phyloP scores from a whole-genome alignment of 2,888 invertebrate genomes.

The Eretmocerus hayati region DNA sequence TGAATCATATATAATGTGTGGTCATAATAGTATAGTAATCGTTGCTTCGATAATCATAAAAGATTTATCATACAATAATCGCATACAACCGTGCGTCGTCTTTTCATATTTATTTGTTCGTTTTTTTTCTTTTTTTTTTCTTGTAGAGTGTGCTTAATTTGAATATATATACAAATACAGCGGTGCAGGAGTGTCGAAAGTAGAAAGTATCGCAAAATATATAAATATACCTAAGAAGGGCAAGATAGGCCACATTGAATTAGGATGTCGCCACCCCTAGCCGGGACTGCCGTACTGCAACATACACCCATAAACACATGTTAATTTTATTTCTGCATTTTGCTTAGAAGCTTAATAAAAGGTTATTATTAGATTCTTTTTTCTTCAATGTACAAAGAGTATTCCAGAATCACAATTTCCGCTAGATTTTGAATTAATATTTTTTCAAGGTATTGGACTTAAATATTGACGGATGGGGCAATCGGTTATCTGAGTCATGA shows the following conservation, averaged over 20 bases:
- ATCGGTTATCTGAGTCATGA: no score
- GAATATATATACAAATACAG: conserved; percentile 21
- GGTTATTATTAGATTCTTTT: no score
- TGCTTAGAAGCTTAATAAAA: no score
- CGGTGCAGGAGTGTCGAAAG: conserved; percentile 24
- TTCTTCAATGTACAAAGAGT: no score
- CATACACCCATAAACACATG: conserved; percentile 46
- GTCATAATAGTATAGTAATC: conserved; percentile 3
- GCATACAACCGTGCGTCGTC: neutral
- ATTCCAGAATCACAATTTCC: no score
- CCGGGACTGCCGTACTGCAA: conserved; percentile 87
- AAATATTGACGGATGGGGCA: no score
- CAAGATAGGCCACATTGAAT: conserved; percentile 32
- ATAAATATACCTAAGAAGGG: conserved; percentile 21
- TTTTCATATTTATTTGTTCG: neutral
- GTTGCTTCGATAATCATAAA: conserved; percentile 7
- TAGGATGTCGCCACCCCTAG: conserved; percentile 78
- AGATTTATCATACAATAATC: neutral
- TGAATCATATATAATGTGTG: no score
- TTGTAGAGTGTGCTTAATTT: conserved; percentile 14
- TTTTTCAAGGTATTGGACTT: no score
- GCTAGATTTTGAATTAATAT: no score
- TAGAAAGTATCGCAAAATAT: conserved; percentile 18
- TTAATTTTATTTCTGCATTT: conserved; percentile 9
- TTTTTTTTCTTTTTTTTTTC: conserved; percentile 1